phyloP scores from a whole-genome alignment of 2,113 vertebrate genomes.

The Gobiocypris rarus region DNA sequence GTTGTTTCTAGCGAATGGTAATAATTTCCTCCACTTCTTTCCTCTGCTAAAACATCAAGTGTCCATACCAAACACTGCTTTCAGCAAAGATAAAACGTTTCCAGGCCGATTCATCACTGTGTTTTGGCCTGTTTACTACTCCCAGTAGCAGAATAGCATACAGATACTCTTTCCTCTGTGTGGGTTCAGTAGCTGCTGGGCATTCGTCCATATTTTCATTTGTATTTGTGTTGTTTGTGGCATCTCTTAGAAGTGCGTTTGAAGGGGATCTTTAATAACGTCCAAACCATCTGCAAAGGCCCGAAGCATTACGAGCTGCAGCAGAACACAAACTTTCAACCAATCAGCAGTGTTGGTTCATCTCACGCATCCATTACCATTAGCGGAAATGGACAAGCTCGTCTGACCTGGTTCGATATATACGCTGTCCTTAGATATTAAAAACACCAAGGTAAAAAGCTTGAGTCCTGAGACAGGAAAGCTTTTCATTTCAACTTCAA shows the following conservation, averaged over 20 bases:
- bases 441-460: background rate
- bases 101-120: background rate
- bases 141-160: background rate
- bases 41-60: conserved; percentile 13
- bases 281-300: conserved; percentile 35
- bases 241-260: conserved; percentile 17
- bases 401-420: background rate
- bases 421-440: background rate
- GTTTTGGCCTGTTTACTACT: conserved; percentile 12
- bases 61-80: background rate
- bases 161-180: background rate
- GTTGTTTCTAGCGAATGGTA: background rate
- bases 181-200: conserved; percentile 30
- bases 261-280: conserved; percentile 20
- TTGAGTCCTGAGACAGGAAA: background rate
- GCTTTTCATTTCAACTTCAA: conserved; percentile 10
- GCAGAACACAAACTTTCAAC: background rate
- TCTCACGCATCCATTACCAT: background rate
- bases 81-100: conserved; percentile 10
- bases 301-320: background rate
- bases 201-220: conserved; percentile 17
- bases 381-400: background rate
- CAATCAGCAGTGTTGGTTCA: background rate
- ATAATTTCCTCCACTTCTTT: background rate
- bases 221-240: background rate